Percentiles rank a stretch among this genome's conserved stretches.
Conservation (phyloP, 2,113 vertebrate genomes). For the Synodontis membranacea region DNA sequence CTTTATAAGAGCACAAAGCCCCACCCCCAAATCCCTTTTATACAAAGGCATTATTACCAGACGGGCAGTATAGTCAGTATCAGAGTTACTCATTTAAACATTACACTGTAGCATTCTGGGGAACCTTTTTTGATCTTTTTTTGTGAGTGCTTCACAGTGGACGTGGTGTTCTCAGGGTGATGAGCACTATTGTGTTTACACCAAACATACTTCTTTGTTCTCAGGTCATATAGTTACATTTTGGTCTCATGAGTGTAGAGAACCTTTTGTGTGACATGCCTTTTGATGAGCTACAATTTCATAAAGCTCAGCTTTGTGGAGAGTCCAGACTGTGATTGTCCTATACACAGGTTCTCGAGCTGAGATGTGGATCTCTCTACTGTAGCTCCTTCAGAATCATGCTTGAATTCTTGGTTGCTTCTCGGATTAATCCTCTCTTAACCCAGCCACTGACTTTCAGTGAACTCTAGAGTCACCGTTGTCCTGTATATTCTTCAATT, state of each 20-base stretch:
- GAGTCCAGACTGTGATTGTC: not conserved
- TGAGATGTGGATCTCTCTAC: not conserved
- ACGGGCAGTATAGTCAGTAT: no score
- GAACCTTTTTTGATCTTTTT: no score
- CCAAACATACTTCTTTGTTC: not conserved
- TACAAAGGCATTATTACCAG: no score
- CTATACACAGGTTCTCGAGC: not conserved
- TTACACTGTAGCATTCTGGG: no score
- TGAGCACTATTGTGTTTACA: no score
- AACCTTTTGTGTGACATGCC: not conserved
- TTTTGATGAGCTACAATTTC: not conserved
- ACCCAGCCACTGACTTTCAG: not conserved
- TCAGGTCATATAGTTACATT: not conserved
- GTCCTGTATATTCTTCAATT: not conserved
- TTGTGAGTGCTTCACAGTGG: not conserved
- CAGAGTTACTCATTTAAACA: no score
- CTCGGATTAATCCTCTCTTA: not conserved
- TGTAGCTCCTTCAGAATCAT: not conserved
- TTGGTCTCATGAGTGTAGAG: not conserved
- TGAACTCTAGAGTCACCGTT: not conserved
- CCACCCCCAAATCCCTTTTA: no score
- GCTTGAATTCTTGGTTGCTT: not conserved
- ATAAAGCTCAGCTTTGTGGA: not conserved
- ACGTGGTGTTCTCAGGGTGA: not conserved
- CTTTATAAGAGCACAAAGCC: no score